phyloP scores from a whole-genome alignment of 2,113 vertebrate species.

The Eudyptes chrysolophus region DNA sequence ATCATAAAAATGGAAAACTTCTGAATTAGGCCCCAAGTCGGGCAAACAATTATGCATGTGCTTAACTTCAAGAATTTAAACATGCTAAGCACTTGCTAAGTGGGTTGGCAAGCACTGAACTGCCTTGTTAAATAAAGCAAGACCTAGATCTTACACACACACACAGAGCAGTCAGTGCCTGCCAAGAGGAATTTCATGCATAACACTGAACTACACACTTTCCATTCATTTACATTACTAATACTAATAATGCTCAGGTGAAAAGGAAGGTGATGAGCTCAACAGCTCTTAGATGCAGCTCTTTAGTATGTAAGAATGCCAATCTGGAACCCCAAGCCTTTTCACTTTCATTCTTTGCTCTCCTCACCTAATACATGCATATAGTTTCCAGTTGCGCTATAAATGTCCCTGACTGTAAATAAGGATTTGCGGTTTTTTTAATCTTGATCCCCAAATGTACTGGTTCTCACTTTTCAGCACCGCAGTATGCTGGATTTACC shows the following conservation, averaged over 20 bases:
- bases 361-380: background rate
- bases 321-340: background rate
- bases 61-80: background rate
- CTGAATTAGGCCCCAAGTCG: background rate
- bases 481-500: background rate
- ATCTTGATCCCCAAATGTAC: background rate
- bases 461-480: background rate
- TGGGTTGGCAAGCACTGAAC: background rate
- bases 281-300: background rate
- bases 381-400: background rate
- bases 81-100: background rate
- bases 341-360: background rate
- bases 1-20: background rate
- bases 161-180: background rate
- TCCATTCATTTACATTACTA: background rate
- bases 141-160: background rate
- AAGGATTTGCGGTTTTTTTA: background rate
- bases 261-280: background rate
- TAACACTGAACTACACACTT: background rate
- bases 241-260: background rate
- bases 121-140: background rate
- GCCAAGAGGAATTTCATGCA: background rate
- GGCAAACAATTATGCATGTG: background rate
- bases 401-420: background rate
- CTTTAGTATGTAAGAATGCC: background rate